Conservation (phyloP, 2,888 invertebrate genomes). For the Hemaris fuciformis region DNA sequence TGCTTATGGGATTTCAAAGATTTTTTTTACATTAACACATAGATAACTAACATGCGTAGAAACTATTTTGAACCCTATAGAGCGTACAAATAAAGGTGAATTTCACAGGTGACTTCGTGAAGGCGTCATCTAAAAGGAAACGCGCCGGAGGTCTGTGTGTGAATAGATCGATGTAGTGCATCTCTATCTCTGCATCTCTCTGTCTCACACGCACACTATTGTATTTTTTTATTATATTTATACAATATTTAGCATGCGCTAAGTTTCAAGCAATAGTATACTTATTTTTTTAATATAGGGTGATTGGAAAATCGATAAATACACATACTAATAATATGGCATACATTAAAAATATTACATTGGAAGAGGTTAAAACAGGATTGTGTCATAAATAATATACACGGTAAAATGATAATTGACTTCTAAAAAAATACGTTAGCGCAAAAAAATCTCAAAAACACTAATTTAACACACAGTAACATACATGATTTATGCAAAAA, state of each 20-base stretch:
- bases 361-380: no score
- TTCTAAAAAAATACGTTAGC: no score
- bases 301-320: slow-evolving; percentile 12
- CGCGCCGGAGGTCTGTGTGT: slow-evolving; percentile 73
- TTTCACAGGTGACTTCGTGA: slow-evolving; percentile 81
- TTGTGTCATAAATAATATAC: no score
- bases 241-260: slow-evolving; percentile 23
- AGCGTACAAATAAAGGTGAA: slow-evolving; percentile 55
- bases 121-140: slow-evolving; percentile 68
- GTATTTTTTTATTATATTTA: slow-evolving; percentile 20
- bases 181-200: slow-evolving; percentile 73
- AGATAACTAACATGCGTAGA: slow-evolving; percentile 41
- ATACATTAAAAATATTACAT: no score
- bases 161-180: slow-evolving; percentile 78
- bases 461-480: neutral
- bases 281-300: slow-evolving; percentile 12
- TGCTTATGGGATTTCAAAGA: slow-evolving; percentile 57
- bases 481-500: neutral
- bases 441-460: neutral
- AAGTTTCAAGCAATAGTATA: slow-evolving; percentile 13
- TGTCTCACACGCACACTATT: slow-evolving; percentile 70
- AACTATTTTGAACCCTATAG: slow-evolving; percentile 41
- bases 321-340: no score
- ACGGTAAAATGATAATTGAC: no score
- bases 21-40: slow-evolving; percentile 54